Conservation (phyloP, 2,113 vertebrate species). For the Aix galericulata region DNA sequence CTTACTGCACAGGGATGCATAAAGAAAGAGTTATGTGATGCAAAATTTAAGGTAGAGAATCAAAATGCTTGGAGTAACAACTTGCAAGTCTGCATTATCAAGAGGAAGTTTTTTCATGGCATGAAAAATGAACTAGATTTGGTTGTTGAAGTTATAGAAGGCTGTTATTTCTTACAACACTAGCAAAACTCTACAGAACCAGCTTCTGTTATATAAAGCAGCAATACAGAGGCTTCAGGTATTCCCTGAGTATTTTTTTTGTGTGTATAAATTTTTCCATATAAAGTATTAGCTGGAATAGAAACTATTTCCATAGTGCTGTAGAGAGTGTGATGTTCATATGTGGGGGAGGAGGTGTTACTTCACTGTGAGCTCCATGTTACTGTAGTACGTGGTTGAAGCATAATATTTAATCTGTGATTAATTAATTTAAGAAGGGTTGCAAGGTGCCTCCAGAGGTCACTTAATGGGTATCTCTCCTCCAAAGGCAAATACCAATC, state of each 20-base stretch:
- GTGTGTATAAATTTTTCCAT: not conserved
- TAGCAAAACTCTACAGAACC: not conserved
- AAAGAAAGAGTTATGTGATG: not conserved
- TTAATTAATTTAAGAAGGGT: conserved; percentile 2
- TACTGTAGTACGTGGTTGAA: not conserved
- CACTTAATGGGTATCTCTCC: not conserved
- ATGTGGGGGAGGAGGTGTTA: not conserved
- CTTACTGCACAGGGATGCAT: not conserved
- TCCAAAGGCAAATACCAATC: not conserved
- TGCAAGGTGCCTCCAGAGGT: not conserved
- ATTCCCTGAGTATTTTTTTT: not conserved
- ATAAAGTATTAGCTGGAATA: not conserved
- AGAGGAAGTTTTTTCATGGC: not conserved
- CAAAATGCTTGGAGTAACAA: not conserved
- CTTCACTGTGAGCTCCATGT: not conserved
- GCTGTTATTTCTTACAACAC: not conserved
- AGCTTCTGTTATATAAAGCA: not conserved
- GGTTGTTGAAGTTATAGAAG: not conserved
- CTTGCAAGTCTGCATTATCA: not conserved
- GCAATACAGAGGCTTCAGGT: not conserved
- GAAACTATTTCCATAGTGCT: not conserved
- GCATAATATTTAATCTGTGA: not conserved
- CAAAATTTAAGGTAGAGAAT: not conserved
- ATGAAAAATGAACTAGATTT: not conserved
- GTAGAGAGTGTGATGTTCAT: not conserved